A percentile compares a stretch with the other conserved stretches of the same genome.
phyloP scores from a whole-genome alignment of 2,888 invertebrate species.

The Nymphalis polychloros region DNA sequence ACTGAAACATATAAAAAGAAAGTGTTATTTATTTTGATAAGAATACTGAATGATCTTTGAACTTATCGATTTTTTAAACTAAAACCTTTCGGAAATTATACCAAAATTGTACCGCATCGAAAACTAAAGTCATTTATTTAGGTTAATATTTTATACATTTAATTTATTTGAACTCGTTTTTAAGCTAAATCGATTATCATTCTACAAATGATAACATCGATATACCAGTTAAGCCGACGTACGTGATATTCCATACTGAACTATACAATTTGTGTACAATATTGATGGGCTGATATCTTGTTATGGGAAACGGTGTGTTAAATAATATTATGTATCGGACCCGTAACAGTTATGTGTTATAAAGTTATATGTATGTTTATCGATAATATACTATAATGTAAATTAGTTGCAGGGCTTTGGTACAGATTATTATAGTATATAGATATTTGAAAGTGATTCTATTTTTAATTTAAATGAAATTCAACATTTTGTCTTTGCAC shows the following conservation, averaged over 20 bases:
- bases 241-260: constrained; percentile 24
- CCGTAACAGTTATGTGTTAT: constrained; percentile 4
- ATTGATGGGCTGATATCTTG: constrained; percentile 12
- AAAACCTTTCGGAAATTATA: too few relatives aligned
- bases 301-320: constrained; percentile 5
- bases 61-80: too few relatives aligned
- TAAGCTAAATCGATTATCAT: constrained; percentile 10
- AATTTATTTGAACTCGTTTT: neutral
- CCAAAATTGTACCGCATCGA: too few relatives aligned
- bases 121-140: too few relatives aligned
- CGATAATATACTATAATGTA: neutral
- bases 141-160: too few relatives aligned
- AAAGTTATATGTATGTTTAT: neutral
- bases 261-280: constrained; percentile 5
- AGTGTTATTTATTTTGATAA: too few relatives aligned
- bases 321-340: constrained; percentile 3
- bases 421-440: neutral
- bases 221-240: constrained; percentile 10
- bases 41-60: too few relatives aligned
- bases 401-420: neutral
- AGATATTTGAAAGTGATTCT: too few relatives aligned
- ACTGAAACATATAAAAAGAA: too few relatives aligned
- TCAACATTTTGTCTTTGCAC: too few relatives aligned
- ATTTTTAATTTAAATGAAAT: too few relatives aligned
- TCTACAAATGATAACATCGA: constrained; percentile 12